Base-by-base conservation (phyloP, 2,113 vertebrate species). In the Bombycilla garrulus region DNA sequence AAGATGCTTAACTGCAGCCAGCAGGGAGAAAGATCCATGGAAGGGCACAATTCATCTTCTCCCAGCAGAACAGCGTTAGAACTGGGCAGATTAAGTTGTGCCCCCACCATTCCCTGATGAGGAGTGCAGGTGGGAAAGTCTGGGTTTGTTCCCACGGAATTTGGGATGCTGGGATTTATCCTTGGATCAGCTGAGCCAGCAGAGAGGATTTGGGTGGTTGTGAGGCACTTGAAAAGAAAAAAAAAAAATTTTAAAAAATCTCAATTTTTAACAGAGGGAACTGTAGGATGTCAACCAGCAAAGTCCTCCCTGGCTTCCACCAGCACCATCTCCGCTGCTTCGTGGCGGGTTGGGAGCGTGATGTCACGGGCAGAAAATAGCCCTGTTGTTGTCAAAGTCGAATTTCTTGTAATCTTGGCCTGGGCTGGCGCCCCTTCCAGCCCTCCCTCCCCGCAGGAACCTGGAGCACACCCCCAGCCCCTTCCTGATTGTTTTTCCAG, bases 401-500 rank as follows among this genome's bases (percentile, higher is more conserved):
- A 65, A 82, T 95, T 95, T 76, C 74, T 92, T 78, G 70, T 87
- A 2, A 72, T 80, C 73, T 65, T 24, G 7, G 53, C 65, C 90
- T 33, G 78, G 62, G 85, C 92, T 93, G 88, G 74, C 15, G 1
- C 73, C 95, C 86, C 91, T 89, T 84, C 6, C 87, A 91, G 89
- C 87, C 81, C 61, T 61, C 64, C 92, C 94, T 36, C 81, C 93
- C 95, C 1, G 19, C 86, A 15, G 95, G 91, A 81, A 56, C 88
- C 81, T 65, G 1, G 11, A 87, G 93, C 91, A 57, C 73, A 69
- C 71, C 85, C 73, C 91, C 93, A 89, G 64, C 84, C 87, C 78
- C 86, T 96, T 94, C 93, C 90, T 82, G 89, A 94, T 89, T 80
- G 87, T 85, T 97, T 96, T 95, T 90, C 70, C 96, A 95, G 94